These are phyloP conservation scores for Merluccius polli DNA, from an alignment of 2,797 vertebrate species.

Conservation along the genomic window DNA sequence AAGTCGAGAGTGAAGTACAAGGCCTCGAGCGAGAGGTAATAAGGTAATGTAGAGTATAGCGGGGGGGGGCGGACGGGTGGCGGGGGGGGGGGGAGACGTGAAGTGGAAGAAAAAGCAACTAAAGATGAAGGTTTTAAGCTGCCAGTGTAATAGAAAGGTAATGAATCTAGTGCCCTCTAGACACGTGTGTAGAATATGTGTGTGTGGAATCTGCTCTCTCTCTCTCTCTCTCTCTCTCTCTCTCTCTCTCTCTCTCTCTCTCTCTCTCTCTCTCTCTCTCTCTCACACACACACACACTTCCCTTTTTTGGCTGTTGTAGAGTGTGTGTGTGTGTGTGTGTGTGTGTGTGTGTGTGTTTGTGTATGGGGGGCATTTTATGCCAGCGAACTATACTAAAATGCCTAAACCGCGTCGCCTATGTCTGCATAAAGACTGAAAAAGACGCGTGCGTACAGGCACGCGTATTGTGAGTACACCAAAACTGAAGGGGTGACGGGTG, in stretches of 20 bases:
- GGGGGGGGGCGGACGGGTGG: background rate
- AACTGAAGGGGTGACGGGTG: too few relatives aligned
- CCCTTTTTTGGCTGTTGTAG: background rate
- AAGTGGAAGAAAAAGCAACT: slow-evolving; percentile 40
- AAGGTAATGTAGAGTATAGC: too few relatives aligned
- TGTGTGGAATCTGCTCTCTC: background rate
- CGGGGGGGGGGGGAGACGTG: background rate
- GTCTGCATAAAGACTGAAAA: too few relatives aligned
- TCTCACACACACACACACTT: background rate
- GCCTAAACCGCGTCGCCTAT: too few relatives aligned
- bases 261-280: too few relatives aligned
- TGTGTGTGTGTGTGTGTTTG: too few relatives aligned
- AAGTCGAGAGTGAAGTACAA: background rate
- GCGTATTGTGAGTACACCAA: too few relatives aligned
- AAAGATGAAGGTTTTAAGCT: slow-evolving; percentile 58
- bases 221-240: background rate
- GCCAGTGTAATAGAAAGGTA: slow-evolving; percentile 59
- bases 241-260: too few relatives aligned
- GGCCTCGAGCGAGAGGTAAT: background rate
- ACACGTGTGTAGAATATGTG: background rate
- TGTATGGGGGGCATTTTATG: too few relatives aligned
- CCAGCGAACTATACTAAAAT: too few relatives aligned
- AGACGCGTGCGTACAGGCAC: too few relatives aligned
- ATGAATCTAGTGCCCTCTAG: slow-evolving; percentile 46
- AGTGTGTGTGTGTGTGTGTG: too few relatives aligned